Base-by-base conservation (phyloP, 2,888 invertebrate genomes). In the Chirona hameri region DNA sequence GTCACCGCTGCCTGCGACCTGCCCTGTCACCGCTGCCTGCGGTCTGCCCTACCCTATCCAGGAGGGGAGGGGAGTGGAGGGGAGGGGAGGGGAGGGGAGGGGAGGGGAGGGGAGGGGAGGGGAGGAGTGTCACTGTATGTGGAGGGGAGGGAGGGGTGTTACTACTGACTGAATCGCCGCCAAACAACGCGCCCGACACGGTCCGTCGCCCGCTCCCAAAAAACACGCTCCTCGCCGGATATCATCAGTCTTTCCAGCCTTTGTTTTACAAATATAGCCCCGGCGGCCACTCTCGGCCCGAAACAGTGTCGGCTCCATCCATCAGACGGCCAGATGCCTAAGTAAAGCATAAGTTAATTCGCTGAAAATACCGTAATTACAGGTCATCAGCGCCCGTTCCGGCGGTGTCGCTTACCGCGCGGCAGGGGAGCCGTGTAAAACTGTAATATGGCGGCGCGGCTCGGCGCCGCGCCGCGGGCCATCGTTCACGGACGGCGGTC, bases 361-460 rank as follows among this genome's bases (percentile, higher is more conserved):
- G 76, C 76, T 76, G 46, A 76, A 76, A 76, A 76, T 76, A 76
- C 39, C 46, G 24, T 76, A 76, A 76, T 76, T 46, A 46, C 76
- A 39, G 76, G 27, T 21, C 21, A 46, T 76, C 76, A 76, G 46
- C 76, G 10, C 3, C 7, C 65, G 65, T 65, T 65, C 65, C 65
- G 27, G 72, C 31, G 29, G 72, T 72, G 31, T 72, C 72, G 72
- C 72, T 72, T 72, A 72, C 65, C n/a, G 27, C 27, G 10, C n/a
- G 65, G 65, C n/a, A 12, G 65, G 65, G 39, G n/a, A 10, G 21
- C 57, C 21, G 24, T 60, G 24, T n/a, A 14, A 57, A 57, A 21
- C 18, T 57, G 24, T 60, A n/a, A n/a, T 24, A 24, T n/a, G 60
- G 60, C n/a, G 60, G 60, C n/a, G n/a, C 3, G 57, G 57, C 18